Percentiles rank a stretch among this genome's conserved stretches.
phyloP scores from a whole-genome alignment of 2,113 vertebrate species.

The Sclerurus mexicanus region DNA sequence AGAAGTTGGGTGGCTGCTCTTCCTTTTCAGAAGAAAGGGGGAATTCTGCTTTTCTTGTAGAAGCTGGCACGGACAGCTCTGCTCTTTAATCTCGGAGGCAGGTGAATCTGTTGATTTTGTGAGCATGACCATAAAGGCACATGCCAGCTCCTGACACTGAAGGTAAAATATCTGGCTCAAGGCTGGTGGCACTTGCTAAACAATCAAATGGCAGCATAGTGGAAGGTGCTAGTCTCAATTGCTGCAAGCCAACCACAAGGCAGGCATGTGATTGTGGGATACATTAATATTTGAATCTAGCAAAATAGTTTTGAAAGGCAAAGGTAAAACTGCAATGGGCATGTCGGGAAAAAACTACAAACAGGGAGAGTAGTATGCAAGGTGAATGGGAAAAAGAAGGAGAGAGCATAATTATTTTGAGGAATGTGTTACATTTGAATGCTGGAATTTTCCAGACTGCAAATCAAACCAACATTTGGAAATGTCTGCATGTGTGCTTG shows the following conservation, averaged over 20 bases:
- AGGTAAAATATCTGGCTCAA: neutral
- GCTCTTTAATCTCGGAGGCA: neutral
- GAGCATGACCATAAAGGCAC: neutral
- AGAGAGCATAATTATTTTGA: neutral
- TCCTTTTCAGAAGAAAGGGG: neutral
- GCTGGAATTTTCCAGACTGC: neutral
- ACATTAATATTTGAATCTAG: neutral
- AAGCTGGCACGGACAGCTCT: neutral
- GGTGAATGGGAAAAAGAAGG: neutral
- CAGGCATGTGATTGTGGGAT: neutral
- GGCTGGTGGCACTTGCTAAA: neutral
- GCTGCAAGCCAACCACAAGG: neutral
- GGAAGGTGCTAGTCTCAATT: neutral
- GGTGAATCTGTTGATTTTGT: constrained; percentile 26
- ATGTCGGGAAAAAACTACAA: neutral
- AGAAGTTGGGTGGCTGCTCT: neutral
- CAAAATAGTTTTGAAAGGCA: neutral
- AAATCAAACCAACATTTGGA: neutral
- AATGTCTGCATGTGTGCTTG: neutral
- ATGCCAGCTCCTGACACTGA: neutral
- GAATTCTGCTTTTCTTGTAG: neutral
- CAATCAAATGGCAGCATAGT: neutral
- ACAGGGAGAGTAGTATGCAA: neutral
- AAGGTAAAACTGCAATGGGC: neutral
- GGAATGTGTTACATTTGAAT: constrained; percentile 2